A percentile compares a stretch with the other conserved stretches of the same genome.
Conservation (phyloP, 2,797 vertebrate genomes). For the Trachurus trachurus region DNA sequence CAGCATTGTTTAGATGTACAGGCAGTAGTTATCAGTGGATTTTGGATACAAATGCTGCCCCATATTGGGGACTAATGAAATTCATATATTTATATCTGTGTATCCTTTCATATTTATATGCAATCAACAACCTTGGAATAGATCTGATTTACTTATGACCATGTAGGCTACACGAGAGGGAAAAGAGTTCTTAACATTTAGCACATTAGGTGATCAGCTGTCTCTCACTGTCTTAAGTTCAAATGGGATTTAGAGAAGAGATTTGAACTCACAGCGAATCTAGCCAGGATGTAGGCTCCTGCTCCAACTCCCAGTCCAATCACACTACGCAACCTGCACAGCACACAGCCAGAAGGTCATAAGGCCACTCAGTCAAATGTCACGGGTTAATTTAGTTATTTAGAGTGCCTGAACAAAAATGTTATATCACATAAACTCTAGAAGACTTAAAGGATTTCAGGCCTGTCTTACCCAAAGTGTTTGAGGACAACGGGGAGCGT, state of each 20-base stretch:
- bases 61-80: not conserved
- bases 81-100: not conserved
- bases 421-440: constrained; percentile 10
- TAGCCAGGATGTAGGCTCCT: constrained; percentile 93
- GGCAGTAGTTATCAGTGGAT: not conserved
- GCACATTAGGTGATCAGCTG: not conserved
- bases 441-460: not conserved
- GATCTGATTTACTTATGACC: not conserved
- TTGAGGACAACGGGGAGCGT: constrained; percentile 91
- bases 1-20: not conserved
- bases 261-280: constrained; percentile 92
- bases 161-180: too few species aligned
- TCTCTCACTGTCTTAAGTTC: not conserved
- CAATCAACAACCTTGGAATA: not conserved
- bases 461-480: constrained; percentile 91
- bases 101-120: too few species aligned
- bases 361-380: not conserved
- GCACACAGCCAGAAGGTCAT: constrained; percentile 29
- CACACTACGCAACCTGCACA: constrained; percentile 89
- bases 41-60: not conserved
- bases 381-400: not conserved
- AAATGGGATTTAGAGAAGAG: constrained; percentile 5
- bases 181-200: not conserved
- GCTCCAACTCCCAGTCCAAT: constrained; percentile 96
- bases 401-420: not conserved